Percentiles rank a stretch among this genome's conserved stretches.
Evolutionary conservation across 2,113 vertebrate genomes (phyloP).

Genomic region (Strigops habroptila): DNA sequence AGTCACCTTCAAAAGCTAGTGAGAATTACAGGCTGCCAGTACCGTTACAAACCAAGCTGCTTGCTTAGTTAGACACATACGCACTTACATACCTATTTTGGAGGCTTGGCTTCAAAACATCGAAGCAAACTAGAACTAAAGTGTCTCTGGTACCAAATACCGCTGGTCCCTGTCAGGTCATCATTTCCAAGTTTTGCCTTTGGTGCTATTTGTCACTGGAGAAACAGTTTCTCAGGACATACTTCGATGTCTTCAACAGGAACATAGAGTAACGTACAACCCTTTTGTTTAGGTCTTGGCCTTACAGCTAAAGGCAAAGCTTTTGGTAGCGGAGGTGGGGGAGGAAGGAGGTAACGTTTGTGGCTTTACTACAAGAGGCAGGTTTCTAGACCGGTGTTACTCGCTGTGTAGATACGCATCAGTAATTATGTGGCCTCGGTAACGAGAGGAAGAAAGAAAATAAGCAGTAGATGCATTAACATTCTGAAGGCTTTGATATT

Average conservation of each 20-base stretch:
- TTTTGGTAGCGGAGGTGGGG: neutral
- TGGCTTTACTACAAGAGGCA: neutral
- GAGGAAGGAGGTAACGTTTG: conserved; percentile 39
- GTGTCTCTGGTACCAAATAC: neutral
- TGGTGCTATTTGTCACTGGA: neutral
- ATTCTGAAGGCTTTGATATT: neutral
- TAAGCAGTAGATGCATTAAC: neutral
- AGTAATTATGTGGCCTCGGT: conserved; percentile 3
- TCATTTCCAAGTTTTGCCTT: neutral
- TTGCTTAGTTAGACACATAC: neutral
- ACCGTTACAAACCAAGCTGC: neutral
- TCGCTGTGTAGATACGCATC: conserved; percentile 23
- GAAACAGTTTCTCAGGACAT: neutral
- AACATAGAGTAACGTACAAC: neutral
- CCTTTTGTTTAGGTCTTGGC: neutral
- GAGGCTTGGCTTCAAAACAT: neutral
- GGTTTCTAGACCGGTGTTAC: conserved; percentile 37
- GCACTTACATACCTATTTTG: neutral
- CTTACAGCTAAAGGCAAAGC: neutral
- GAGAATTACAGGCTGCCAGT: neutral
- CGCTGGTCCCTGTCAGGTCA: too few species aligned
- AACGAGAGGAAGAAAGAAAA: conserved; percentile 25
- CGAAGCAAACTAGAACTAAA: neutral
- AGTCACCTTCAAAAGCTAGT: neutral
- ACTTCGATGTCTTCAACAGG: neutral